A percentile compares a stretch with the other conserved stretches of the same genome.
These are phyloP conservation scores for Taurulus bubalis DNA, from an alignment of 2,113 vertebrate species.

Conservation along the genomic window DNA sequence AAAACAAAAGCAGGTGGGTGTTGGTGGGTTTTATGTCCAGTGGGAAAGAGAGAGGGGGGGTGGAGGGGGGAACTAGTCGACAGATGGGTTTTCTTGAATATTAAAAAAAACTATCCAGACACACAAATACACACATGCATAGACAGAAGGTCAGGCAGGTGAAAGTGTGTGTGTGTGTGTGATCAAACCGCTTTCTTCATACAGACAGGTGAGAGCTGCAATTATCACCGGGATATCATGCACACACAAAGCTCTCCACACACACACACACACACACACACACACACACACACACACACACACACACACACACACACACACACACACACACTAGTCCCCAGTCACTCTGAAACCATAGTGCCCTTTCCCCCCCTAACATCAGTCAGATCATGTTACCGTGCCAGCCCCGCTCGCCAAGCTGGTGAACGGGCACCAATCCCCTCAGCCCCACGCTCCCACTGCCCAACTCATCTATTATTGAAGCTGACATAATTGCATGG, in stretches of 20 bases:
- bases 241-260: not conserved
- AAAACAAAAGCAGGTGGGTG: too few relatives aligned
- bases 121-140: conserved; percentile 5
- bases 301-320: conserved; percentile 15
- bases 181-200: not conserved
- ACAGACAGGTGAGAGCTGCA: conserved; percentile 37
- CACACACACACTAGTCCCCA: not conserved
- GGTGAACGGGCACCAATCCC: conserved; percentile 48
- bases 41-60: not conserved
- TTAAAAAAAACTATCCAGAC: not conserved
- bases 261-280: conserved; percentile 9
- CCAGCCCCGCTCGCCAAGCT: conserved; percentile 38
- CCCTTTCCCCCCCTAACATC: conserved; percentile 19
- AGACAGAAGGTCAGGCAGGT: conserved; percentile 37
- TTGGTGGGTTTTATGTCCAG: too few relatives aligned
- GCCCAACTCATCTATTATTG: conserved; percentile 73
- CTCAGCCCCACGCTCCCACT: conserved; percentile 19
- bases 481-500: conserved; percentile 67
- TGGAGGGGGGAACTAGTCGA: conserved; percentile 10
- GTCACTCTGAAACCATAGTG: conserved; percentile 7
- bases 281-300: conserved; percentile 14
- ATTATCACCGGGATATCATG: conserved; percentile 3
- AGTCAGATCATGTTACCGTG: conserved; percentile 59
- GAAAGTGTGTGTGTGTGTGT: not conserved
- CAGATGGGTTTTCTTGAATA: conserved; percentile 51